Base-by-base conservation (phyloP, 2,113 vertebrate species). In the Leuciscus idus region DNA sequence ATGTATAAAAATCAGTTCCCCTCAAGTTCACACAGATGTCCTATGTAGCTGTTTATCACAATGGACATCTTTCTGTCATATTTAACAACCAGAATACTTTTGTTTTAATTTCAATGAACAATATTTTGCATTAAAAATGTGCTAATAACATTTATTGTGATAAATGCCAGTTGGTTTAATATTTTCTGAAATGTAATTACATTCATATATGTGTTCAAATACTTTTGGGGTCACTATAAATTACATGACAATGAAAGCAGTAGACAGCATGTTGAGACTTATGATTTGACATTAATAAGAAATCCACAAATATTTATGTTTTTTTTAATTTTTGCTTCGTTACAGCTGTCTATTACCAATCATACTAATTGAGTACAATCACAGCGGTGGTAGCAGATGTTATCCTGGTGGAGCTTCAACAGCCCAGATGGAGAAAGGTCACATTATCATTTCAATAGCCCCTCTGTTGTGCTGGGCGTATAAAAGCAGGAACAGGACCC, bases 401-500 rank as follows among this genome's bases (percentile, higher is more conserved):
- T 86, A 72, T 78, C 11, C 59, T 50, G 33, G 81, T 86, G 81
- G 59, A 86, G 81, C 85, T 70, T 84, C 62, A 84, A 76, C 83
- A 72, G 83, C 86, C 86, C 89, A 89, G 89, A 88, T 88, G 84
- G 86, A 81, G 81, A 76, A 90, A 90, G 86, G 89, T 89, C 86
- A 77, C 87, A 87, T 90, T 90, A 89, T 85, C 87, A 89, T 90
- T 86, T 89, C 89, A 90, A 90, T 87, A 55, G 86, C 72, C 81
- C 76, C 76, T 55, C 62, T 55, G 30, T 77, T 61, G 70, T 59
- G 52, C 86, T 86, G 30, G 39, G 30, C 48, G 64, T 66, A 83
- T 85, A 83, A 84, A 86, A 76, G 73, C 62, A 66, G 50, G 78
- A 81, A 76, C 76, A 75, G 39, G 55, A 76, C 84, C 81, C 85